Evolutionary conservation across 2,888 invertebrate species (phyloP), one percentile per base, ranked within the genome.

Genomic region (Drosophila differens): DNA sequence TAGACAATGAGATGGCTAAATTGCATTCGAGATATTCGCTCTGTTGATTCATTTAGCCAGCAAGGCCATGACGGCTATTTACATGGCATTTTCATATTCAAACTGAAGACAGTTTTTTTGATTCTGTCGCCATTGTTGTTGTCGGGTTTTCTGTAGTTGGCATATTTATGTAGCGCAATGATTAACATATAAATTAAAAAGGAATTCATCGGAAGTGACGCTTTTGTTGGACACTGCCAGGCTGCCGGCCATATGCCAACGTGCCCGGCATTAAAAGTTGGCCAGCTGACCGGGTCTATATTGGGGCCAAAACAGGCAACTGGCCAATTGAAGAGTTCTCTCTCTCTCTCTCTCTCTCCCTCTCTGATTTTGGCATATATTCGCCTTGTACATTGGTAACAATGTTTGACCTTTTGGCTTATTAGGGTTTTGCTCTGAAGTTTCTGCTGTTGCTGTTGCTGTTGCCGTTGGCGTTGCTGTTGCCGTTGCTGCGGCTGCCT

Each of bases 111-210:
- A 39, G 30, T 49, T 71, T 41, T 63, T 41, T 12, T 22, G 14
- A 32, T 52, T n/a, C n/a, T 47, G 39, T 55, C 33, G n/a, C 19
- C 32, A 10, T 52, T 60, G 51, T 35, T 54, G 54, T 33, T 64
- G n/a, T 30, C 14, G 30, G 47, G 32, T 16, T 64, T 47, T 30
- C 37, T 68, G 66, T 52, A 52, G 55, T 14, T 55, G 65, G 66
- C 68, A 66, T 71, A 71, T 79, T 76, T 79, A 70, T 81, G 69
- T 70, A 60, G 63, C 70, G 41, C 65, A 58, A 73, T 76, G 82
- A 84, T 83, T 83, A 83, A 84, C 85, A 83, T 83, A 82, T 84
- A 83, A 84, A 83, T 83, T 85, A 84, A 83, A 83, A 84, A 71
- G 72, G 76, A 81, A 79, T 83, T 79, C 76, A 62, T 73, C 68